These are phyloP conservation scores for Yponomeuta plumbellus DNA, from an alignment of 2,888 invertebrate species.

Conservation along the genomic window DNA sequence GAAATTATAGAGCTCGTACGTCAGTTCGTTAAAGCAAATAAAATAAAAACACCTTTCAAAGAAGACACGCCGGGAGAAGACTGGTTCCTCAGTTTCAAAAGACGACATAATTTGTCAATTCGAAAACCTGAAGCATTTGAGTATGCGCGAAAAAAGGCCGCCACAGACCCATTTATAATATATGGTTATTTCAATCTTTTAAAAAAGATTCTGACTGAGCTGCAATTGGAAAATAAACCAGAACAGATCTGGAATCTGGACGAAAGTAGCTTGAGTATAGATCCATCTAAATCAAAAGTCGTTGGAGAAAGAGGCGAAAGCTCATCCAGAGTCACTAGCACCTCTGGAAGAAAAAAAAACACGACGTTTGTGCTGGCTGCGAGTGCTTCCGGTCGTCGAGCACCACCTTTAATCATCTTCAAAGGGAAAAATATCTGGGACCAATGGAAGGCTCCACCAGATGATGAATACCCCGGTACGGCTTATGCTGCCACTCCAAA, in stretches of 20 bases:
- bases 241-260: constrained; percentile 29
- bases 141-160: constrained; percentile 27
- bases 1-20: constrained; percentile 30
- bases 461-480: constrained; percentile 18
- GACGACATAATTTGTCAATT: constrained; percentile 25
- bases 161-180: constrained; percentile 28
- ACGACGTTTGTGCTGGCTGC: constrained; percentile 19
- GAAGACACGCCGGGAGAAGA: constrained; percentile 30
- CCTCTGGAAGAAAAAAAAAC: constrained; percentile 18
- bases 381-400: constrained; percentile 19
- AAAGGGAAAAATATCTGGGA: constrained; percentile 25
- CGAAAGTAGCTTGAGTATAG: constrained; percentile 23
- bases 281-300: constrained; percentile 20
- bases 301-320: constrained; percentile 13
- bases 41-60: constrained; percentile 31
- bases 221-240: constrained; percentile 24
- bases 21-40: constrained; percentile 28
- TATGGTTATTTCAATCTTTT: constrained; percentile 27
- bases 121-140: constrained; percentile 32
- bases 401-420: constrained; percentile 17
- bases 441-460: constrained; percentile 20
- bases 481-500: constrained; percentile 30
- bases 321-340: constrained; percentile 19
- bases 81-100: constrained; percentile 30
- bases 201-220: constrained; percentile 23